Conservation (phyloP, 2,888 invertebrate genomes). For the Synergus laeviventris region DNA sequence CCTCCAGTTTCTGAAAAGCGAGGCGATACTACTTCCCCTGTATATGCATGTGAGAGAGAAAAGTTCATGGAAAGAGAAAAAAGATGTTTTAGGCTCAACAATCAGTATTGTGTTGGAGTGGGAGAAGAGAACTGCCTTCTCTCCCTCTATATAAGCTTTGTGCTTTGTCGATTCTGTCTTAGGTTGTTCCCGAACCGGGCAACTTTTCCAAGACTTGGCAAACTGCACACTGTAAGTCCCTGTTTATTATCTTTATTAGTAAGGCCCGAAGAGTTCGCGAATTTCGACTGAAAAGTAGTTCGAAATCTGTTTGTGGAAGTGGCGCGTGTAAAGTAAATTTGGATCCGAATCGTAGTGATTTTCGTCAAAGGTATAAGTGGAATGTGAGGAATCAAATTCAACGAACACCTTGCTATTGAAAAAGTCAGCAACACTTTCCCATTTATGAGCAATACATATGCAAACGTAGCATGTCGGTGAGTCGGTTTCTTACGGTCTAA, state of each 20-base stretch:
- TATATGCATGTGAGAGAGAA: neutral
- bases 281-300: neutral
- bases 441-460: too few species aligned
- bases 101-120: neutral
- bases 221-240: conserved; percentile 67
- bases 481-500: too few species aligned
- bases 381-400: neutral
- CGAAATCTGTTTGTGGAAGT: neutral
- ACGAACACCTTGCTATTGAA: too few species aligned
- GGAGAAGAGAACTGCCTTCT: conserved; percentile 15
- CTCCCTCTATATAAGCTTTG: conserved; percentile 71
- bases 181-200: conserved; percentile 73
- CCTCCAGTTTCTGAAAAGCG: neutral
- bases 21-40: neutral
- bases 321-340: neutral
- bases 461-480: too few species aligned
- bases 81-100: conserved; percentile 1
- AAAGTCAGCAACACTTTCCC: too few species aligned
- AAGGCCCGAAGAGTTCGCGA: neutral
- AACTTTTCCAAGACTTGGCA: conserved; percentile 73
- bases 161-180: conserved; percentile 60
- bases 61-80: neutral
- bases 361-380: neutral
- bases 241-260: conserved; percentile 24
- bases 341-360: neutral